Evolutionary conservation across 2,113 vertebrate genomes (phyloP).

Genomic region (Ranitomeya imitator): DNA sequence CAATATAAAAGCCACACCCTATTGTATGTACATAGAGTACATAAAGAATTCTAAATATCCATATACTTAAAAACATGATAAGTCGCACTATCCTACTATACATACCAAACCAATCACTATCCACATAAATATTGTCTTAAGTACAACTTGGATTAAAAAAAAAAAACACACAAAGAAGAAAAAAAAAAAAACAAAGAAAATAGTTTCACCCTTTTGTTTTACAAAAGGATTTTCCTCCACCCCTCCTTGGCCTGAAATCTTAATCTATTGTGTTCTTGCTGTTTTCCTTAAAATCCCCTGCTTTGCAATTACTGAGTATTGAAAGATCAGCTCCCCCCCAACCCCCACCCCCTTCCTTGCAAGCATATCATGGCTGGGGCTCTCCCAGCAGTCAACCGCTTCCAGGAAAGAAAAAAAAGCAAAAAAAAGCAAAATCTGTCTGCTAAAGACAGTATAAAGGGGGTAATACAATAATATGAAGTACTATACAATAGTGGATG

Average conservation of each 20-base stretch:
- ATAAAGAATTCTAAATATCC: not conserved
- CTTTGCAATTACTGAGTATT: conserved; percentile 33
- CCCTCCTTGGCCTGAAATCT: conserved; percentile 15
- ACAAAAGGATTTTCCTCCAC: conserved; percentile 46
- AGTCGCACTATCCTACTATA: not conserved
- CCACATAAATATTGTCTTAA: not conserved
- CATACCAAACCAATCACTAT: not conserved
- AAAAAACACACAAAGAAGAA: not conserved
- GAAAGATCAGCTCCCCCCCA: conserved; percentile 8
- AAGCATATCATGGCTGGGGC: conserved; percentile 8
- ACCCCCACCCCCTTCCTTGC: not conserved
- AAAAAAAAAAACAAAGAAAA: not conserved
- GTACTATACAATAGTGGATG: not conserved
- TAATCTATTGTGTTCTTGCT: conserved; percentile 53
- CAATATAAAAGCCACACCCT: too few species aligned
- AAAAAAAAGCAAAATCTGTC: conserved; percentile 16
- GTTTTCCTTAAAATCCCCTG: conserved; percentile 61
- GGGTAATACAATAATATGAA: not conserved
- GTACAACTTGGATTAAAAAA: not conserved
- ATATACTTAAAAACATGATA: not conserved
- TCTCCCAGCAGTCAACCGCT: not conserved
- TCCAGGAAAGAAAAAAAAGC: not conserved
- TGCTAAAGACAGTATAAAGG: not conserved
- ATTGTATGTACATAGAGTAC: too few species aligned
- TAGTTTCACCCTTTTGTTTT: conserved; percentile 58